Base-by-base conservation (phyloP, 2,888 invertebrate genomes). In the Cerastis leucographa region DNA sequence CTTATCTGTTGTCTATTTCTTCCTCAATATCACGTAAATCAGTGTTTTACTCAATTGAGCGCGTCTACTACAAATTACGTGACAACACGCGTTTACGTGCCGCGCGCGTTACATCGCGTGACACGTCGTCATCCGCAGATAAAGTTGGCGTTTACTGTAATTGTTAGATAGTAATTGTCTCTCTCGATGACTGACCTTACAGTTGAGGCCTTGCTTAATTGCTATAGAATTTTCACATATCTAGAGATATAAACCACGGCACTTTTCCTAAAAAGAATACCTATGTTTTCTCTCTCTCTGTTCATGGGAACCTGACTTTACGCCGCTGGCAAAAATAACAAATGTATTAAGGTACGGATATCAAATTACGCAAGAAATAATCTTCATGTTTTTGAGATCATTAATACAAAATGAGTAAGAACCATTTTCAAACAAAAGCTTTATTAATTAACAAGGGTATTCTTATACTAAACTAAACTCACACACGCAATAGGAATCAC, bases 31-130 rank as follows among this genome's bases (percentile, higher is more conserved):
- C 73, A 83, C n/a, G n/a, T 25, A 70, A 75, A 62, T 71, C 54
- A 35, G 35, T 61, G n/a, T 35, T 67, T 80, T 35, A 46, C 56
- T 49, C 19, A 76, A 72, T 44, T 29, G 69, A 49, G 35, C 25
- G 49, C 40, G 44, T 59, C 22, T 62, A 67, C 56, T 75, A 35
- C 14, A 56, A 72, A 76, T 71, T 54, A 83, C 80, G 84, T 75
- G 76, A 73, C 46, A 56, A 44, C 74, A 71, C 68, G 76, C 69
- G 29, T 76, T 71, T 73, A 83, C 76, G 84, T 77, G 86, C 35
- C 19, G n/a, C 22, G n/a, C 44, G 67, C 61, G 61, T 74, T 59
- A 22, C 59, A 14, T 64, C 12, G 49, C 66, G 59, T 69, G 71
- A n/a, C 74, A 78, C 51, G 68, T 65, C 56, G 14, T 35, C 19